A percentile compares a stretch with the other conserved stretches of the same genome.
Conservation (phyloP, 1,140 invertebrate species). For the Panagrolaimus sp. region DNA sequence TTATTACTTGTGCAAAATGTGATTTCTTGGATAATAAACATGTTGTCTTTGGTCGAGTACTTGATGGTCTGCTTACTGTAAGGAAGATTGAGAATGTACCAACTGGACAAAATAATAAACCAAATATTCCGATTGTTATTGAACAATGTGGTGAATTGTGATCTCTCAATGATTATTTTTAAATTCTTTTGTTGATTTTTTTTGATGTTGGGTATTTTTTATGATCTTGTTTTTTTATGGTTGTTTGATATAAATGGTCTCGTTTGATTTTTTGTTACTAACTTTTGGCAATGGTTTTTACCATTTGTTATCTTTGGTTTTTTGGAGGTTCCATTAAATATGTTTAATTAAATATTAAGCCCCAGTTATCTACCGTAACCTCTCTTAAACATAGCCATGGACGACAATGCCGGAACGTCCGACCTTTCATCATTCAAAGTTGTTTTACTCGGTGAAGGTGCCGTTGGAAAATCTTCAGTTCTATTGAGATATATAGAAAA, state of each 20-base stretch:
- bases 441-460: conserved; percentile 91
- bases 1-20: conserved; percentile 88
- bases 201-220: conserved; percentile 14
- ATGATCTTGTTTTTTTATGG: conserved; percentile 16
- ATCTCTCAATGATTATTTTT: conserved; percentile 66
- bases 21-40: conserved; percentile 98
- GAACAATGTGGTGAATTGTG: conserved; percentile 60
- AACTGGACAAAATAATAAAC: conserved; percentile 94
- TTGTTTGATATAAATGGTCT: conserved; percentile 6
- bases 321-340: no score
- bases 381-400: no score
- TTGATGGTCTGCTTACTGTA: conserved; percentile 95
- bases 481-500: conserved; percentile 88
- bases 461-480: conserved; percentile 94
- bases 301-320: conserved; percentile 24
- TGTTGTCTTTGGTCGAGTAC: conserved; percentile 82
- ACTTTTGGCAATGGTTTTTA: not conserved
- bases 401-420: not conserved
- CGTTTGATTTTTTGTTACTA: not conserved
- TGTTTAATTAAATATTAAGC: no score
- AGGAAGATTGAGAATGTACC: conserved; percentile 91
- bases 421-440: conserved; percentile 73
- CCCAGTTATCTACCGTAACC: no score
- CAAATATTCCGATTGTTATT: conserved; percentile 90
- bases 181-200: conserved; percentile 77